phyloP scores from a whole-genome alignment of 1,140 invertebrate genomes.

The Drosophila lacertosa region DNA sequence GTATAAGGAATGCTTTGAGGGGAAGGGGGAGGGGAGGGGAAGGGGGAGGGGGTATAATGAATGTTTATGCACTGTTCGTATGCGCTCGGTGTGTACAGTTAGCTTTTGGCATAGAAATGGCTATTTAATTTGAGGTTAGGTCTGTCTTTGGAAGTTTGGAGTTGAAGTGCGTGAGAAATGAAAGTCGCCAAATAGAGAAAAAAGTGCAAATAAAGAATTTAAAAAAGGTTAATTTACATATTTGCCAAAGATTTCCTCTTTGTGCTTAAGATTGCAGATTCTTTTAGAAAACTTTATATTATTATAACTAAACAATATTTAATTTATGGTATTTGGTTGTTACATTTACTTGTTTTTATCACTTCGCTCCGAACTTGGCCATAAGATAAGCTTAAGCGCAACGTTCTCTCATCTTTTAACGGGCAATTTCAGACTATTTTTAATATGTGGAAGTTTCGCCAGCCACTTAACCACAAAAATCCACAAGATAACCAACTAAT shows the following conservation, averaged over 20 bases:
- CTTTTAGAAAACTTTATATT: no score
- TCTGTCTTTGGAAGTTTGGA: slow-evolving; percentile 6
- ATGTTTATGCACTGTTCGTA: slow-evolving; percentile 51
- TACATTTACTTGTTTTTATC: no score
- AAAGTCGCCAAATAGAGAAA: background rate
- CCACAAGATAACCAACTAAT: slow-evolving; percentile 65
- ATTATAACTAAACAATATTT: no score
- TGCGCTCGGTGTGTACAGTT: slow-evolving; percentile 63
- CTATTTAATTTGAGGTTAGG: slow-evolving; percentile 33
- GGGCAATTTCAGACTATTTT: background rate
- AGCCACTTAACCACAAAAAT: slow-evolving; percentile 54
- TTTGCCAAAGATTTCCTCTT: no score
- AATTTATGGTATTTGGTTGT: no score
- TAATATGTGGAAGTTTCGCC: background rate
- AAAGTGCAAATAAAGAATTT: background rate
- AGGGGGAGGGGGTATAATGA: slow-evolving; percentile 59
- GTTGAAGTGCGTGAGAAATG: slow-evolving; percentile 24
- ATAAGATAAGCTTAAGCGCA: slow-evolving; percentile 20
- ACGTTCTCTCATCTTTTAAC: slow-evolving; percentile 6
- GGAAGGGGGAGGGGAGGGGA: no score
- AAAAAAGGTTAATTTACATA: background rate
- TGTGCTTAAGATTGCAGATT: no score
- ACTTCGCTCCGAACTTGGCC: background rate
- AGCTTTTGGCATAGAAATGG: slow-evolving; percentile 27
- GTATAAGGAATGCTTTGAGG: slow-evolving; percentile 51